Percentiles rank a stretch among this genome's conserved stretches.
These are phyloP conservation scores for Slavum lentiscoides DNA, from an alignment of 2,888 invertebrate species.

Conservation along the genomic window DNA sequence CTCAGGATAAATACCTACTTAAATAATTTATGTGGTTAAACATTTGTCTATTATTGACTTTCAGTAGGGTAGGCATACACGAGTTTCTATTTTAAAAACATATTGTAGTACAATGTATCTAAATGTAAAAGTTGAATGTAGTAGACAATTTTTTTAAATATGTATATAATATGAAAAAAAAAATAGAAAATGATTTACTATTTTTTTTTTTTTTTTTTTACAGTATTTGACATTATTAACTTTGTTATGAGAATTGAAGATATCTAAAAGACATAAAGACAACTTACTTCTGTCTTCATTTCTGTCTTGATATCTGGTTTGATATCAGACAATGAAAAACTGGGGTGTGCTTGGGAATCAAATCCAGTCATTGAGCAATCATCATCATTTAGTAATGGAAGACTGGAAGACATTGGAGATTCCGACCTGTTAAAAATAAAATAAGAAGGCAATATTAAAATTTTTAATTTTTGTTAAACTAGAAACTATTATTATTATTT, in stretches of 20 bases:
- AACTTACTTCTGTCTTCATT: constrained; percentile 44
- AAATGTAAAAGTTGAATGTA: too few relatives aligned
- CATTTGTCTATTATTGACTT: too few relatives aligned
- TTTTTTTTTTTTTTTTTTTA: neutral
- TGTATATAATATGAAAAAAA: too few relatives aligned
- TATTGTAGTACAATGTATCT: too few relatives aligned
- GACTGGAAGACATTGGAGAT: constrained; percentile 53
- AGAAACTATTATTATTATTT: too few relatives aligned
- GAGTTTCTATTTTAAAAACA: too few relatives aligned
- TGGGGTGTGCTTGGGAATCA: constrained; percentile 54
- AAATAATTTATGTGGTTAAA: too few relatives aligned
- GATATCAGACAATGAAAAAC: constrained; percentile 51
- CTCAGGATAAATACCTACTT: too few relatives aligned
- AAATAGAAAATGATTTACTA: too few relatives aligned
- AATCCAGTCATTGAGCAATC: constrained; percentile 55
- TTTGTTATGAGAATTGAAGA: neutral
- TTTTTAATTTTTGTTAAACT: neutral
- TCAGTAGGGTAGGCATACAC: too few relatives aligned
- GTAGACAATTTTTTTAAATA: too few relatives aligned
- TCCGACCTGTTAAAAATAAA: constrained; percentile 32
- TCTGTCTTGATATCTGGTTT: constrained; percentile 48
- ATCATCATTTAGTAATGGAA: constrained; percentile 53
- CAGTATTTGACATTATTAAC: neutral
- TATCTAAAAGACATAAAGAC: neutral
- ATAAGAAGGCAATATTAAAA: neutral